A percentile compares a stretch with the other conserved stretches of the same genome.
These are phyloP conservation scores for Phyto melanocephala DNA, from an alignment of 2,888 invertebrate genomes.

Conservation along the genomic window DNA sequence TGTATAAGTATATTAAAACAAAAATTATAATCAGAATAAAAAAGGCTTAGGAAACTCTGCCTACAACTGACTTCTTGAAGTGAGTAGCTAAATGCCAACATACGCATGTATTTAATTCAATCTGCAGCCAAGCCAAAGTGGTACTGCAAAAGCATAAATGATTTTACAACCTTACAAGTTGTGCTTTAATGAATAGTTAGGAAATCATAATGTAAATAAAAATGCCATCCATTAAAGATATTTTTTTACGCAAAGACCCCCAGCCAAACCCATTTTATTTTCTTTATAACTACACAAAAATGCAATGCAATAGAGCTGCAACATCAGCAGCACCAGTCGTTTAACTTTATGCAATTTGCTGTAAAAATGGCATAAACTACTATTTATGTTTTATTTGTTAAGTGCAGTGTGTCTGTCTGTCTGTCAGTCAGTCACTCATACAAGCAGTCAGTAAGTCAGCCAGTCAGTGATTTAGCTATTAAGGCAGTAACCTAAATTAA, in stretches of 20 bases:
- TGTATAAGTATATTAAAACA: too few relatives aligned
- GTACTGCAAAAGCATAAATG: background rate
- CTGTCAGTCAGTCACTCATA: too few relatives aligned
- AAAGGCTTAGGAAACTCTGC: too few relatives aligned
- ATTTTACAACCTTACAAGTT: background rate
- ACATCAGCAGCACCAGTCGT: background rate
- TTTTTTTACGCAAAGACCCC: background rate
- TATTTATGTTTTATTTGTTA: conserved; percentile 64
- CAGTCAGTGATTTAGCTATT: conserved; percentile 2
- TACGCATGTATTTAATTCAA: conserved; percentile 61
- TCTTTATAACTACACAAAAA: conserved; percentile 14
- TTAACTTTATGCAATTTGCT: background rate
- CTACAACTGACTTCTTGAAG: background rate
- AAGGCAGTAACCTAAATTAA: conserved; percentile 66
- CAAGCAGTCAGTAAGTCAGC: background rate
- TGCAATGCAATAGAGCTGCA: background rate
- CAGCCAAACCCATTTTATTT: background rate
- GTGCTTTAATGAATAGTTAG: background rate
- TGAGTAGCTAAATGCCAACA: conserved; percentile 20
- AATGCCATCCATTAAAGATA: background rate
- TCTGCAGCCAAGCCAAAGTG: conserved; percentile 41
- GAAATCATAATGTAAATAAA: conserved; percentile 25
- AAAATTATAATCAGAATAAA: too few relatives aligned
- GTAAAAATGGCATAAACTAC: conserved; percentile 58
- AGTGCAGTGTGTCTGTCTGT: background rate